Conservation (phyloP, 2,113 vertebrate species). For the Fukomys damarensis region DNA sequence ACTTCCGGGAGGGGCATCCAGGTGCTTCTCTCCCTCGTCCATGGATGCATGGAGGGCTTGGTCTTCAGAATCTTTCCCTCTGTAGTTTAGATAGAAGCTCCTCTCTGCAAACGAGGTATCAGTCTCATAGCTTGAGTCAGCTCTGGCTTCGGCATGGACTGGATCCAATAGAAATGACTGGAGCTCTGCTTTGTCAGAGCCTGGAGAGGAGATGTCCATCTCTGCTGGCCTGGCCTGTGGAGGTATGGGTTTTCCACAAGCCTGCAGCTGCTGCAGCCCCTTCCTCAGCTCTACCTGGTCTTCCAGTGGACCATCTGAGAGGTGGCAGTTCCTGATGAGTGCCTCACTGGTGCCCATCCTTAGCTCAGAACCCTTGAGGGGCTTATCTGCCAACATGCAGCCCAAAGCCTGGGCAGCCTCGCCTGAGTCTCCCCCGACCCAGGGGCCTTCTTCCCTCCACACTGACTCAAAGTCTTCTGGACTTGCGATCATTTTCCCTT, state of each 20-base stretch:
- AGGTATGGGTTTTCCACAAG: conserved; percentile 14
- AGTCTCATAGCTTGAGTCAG: conserved; percentile 76
- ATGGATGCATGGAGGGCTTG: not conserved
- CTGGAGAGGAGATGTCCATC: conserved; percentile 38
- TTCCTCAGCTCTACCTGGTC: conserved; percentile 56
- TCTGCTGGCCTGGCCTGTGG: conserved; percentile 54
- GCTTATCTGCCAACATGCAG: not conserved
- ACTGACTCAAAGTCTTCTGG: conserved; percentile 87
- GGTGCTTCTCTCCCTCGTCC: not conserved
- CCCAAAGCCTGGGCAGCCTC: conserved; percentile 54
- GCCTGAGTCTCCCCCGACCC: conserved; percentile 63
- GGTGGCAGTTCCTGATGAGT: not conserved
- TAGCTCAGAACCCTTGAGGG: conserved; percentile 32
- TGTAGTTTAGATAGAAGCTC: conserved; percentile 85
- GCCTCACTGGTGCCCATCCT: not conserved
- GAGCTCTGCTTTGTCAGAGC: conserved; percentile 77
- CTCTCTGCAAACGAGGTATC: conserved; percentile 82
- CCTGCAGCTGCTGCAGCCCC: conserved; percentile 63
- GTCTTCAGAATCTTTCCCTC: conserved; percentile 80
- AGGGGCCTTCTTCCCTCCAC: conserved; percentile 83
- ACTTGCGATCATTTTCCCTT: conserved; percentile 86
- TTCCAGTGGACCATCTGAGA: conserved; percentile 40
- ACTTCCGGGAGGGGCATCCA: not conserved
- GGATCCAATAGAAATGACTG: conserved; percentile 66
- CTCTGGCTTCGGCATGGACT: conserved; percentile 79